Evolutionary conservation across 2,113 vertebrate genomes (phyloP).

Genomic region (Crotophaga sulcirostris): DNA sequence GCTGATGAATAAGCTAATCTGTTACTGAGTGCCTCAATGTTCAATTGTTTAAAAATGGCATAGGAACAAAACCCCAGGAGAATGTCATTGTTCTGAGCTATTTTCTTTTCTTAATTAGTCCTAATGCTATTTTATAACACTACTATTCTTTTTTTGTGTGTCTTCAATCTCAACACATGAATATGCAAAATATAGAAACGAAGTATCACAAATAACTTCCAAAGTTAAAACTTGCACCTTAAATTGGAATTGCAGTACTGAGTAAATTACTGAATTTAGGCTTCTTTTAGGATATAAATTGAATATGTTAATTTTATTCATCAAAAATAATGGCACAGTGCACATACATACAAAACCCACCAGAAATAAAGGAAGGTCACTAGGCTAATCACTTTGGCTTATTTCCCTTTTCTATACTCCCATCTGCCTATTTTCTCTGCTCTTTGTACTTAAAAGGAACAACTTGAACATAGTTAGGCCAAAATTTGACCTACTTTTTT

Average conservation of each 20-base stretch:
- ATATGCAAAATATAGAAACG: not conserved
- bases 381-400: slow-evolving; percentile 56
- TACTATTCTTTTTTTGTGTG: not conserved
- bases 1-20: slow-evolving; percentile 51
- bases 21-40: slow-evolving; percentile 14
- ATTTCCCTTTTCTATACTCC: slow-evolving; percentile 43
- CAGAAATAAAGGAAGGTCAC: slow-evolving; percentile 52
- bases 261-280: not conserved
- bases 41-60: slow-evolving; percentile 43
- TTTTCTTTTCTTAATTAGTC: slow-evolving; percentile 56
- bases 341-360: slow-evolving; percentile 50
- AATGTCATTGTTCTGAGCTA: slow-evolving; percentile 17
- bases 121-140: slow-evolving; percentile 23
- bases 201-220: not conserved
- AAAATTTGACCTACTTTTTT: slow-evolving; percentile 1
- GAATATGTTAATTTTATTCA: slow-evolving; percentile 69
- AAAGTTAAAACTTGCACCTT: slow-evolving; percentile 1
- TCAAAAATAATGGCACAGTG: slow-evolving; percentile 46
- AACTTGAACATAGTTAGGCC: not conserved
- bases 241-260: not conserved
- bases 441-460: not conserved
- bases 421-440: slow-evolving; percentile 39
- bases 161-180: not conserved
- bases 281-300: slow-evolving; percentile 45
- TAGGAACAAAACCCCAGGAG: slow-evolving; percentile 43